Base-by-base conservation (phyloP, 2,888 invertebrate genomes). In the Morpho achilles region DNA sequence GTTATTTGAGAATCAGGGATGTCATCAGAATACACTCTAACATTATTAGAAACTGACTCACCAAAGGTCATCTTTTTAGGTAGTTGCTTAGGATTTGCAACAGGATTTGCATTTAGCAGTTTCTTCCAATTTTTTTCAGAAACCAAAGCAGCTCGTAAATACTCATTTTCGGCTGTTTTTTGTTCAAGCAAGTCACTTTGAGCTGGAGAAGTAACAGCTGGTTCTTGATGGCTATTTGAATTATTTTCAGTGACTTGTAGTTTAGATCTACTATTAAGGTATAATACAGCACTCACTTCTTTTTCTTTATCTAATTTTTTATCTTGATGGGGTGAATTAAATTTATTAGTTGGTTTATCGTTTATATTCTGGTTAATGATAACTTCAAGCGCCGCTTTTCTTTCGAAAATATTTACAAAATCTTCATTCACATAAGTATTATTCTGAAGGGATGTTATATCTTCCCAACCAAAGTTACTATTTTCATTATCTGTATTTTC, bases 11-110 rank as follows among this genome's bases (percentile, higher is more conserved):
- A 22, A n/a, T 58, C 53, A 46, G 44, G 39, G 7, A 16, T 3
- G 8, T 53, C 53, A 40, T 40, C 22, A 40, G 46, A 7, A 22
- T 22, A 53, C 16, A 53, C 5, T 47, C 16, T 16, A 16, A 16
- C 16, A 16, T 53, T 40, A 40, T 46, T 46, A 41, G 53, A 46
- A 2, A 45, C 44, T 7, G 52, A 48, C 32, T 49, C 49, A n/a
- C 8, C 8, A 23, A 44, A 43, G 8, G 48, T 10, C 41, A 22
- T 48, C 53, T 83, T 87, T 62, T 77, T 78, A n/a, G 83, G 85
- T 22, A 87, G 68, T 70, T 83, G 78, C 71, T 83, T 89, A 6
- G 89, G 89, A 65, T 87, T 84, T 43, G 82, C 74, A 10, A 87
- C 89, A 44, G 89, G 89, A 69, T 74, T 82, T 40, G 71, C 67